Conservation (phyloP, 1,140 invertebrate species). For the Macrocentrus cingulum region DNA sequence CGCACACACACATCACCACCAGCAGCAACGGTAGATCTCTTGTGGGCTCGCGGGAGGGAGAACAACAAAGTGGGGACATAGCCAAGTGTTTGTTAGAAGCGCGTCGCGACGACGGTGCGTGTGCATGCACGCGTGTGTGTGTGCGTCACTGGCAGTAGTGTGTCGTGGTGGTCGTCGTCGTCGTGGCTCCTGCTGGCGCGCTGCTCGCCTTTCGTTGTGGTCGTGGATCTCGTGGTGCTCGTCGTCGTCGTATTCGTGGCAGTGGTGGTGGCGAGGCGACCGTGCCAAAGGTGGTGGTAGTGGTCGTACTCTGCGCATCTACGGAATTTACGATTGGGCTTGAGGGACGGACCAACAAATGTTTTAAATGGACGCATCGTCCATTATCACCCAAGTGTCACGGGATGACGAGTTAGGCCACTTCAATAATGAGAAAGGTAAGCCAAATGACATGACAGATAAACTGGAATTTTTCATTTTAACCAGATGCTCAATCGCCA, state of each 20-base stretch:
- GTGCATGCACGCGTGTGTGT: constrained; percentile 37
- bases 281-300: constrained; percentile 15
- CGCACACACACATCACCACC: no score
- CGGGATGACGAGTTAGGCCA: constrained; percentile 87
- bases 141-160: constrained; percentile 20
- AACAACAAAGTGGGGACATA: no score
- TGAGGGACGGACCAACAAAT: constrained; percentile 63
- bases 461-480: no score
- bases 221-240: constrained; percentile 25
- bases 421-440: constrained; percentile 92
- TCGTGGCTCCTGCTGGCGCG: neutral
- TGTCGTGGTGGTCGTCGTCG: no score
- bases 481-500: no score
- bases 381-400: constrained; percentile 96
- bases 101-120: constrained; percentile 24
- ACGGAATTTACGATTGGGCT: constrained; percentile 49
- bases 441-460: constrained; percentile 41
- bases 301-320: constrained; percentile 39
- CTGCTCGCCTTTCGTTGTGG: neutral
- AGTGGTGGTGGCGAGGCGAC: constrained; percentile 15
- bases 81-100: no score
- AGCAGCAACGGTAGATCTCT: no score
- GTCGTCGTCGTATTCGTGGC: constrained; percentile 30
- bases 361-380: constrained; percentile 95
- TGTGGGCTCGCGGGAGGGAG: no score